A percentile compares a stretch with the other conserved stretches of the same genome.
phyloP scores from a whole-genome alignment of 2,888 invertebrate species.

The Cremastinae sp. region DNA sequence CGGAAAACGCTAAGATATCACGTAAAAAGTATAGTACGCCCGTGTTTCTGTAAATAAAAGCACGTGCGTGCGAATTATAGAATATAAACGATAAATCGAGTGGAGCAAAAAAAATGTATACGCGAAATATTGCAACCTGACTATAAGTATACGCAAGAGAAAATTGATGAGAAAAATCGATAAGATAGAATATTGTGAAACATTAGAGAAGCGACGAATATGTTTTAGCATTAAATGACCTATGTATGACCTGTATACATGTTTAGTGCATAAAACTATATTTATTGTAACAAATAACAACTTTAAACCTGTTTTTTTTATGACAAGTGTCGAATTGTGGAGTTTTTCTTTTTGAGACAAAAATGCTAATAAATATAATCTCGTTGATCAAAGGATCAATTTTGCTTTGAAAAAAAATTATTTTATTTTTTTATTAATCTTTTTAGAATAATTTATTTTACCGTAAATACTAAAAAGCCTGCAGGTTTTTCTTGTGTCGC shows the following conservation, averaged over 20 bases:
- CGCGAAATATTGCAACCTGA: slow-evolving; percentile 50
- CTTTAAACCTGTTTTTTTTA: neutral
- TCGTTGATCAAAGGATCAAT: no score
- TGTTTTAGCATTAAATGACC: slow-evolving; percentile 37
- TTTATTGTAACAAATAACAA: slow-evolving; percentile 30
- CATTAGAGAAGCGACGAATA: slow-evolving; percentile 37
- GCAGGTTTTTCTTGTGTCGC: no score
- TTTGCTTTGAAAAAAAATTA: no score
- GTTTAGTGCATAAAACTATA: slow-evolving; percentile 17
- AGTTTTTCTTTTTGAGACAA: neutral
- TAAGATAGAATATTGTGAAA: slow-evolving; percentile 47
- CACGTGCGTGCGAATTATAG: slow-evolving; percentile 18
- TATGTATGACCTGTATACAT: slow-evolving; percentile 32
- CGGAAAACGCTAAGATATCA: slow-evolving; percentile 53
- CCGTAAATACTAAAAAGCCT: no score
- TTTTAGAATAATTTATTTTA: no score
- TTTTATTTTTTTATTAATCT: no score
- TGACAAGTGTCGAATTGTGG: slow-evolving; percentile 7
- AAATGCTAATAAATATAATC: no score
- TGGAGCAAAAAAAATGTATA: slow-evolving; percentile 49
- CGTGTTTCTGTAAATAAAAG: slow-evolving; percentile 38
- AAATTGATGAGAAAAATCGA: slow-evolving; percentile 10
- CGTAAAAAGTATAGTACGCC: slow-evolving; percentile 43
- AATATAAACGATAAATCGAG: slow-evolving; percentile 40
- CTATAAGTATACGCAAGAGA: slow-evolving; percentile 48